These are phyloP conservation scores for Sphenopsis melanotis DNA, from an alignment of 2,797 vertebrate genomes.

Conservation along the genomic window DNA sequence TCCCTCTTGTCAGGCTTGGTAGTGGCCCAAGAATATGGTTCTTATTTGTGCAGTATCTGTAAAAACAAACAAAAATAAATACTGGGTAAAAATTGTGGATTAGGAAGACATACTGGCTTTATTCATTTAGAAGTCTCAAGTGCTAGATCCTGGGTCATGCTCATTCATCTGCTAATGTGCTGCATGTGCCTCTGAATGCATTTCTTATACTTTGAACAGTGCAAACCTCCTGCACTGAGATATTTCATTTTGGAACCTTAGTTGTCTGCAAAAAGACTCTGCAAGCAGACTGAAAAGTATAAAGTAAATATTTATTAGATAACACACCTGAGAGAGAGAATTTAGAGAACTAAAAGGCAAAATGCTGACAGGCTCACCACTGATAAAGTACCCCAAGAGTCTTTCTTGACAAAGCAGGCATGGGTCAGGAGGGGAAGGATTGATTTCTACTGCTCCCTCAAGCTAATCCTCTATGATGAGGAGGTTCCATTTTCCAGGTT, in stretches of 20 bases:
- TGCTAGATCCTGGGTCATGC: background rate
- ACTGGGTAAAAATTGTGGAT: background rate
- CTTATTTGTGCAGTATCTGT: background rate
- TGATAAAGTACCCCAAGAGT: background rate
- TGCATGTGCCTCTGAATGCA: background rate
- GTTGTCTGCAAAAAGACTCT: background rate
- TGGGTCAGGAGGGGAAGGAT: background rate
- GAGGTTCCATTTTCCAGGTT: background rate
- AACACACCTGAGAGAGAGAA: background rate
- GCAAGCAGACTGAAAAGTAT: background rate
- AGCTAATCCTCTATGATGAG: background rate
- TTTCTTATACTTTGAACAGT: background rate
- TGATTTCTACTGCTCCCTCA: background rate
- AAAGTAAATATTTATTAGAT: background rate
- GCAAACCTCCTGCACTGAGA: background rate
- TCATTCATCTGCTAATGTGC: background rate
- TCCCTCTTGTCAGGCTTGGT: background rate
- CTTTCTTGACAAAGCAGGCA: background rate
- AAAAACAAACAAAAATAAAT: background rate
- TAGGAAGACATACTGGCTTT: background rate
- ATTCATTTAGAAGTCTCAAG: background rate
- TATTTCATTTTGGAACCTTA: background rate
- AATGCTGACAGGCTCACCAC: background rate
- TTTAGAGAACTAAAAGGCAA: background rate
- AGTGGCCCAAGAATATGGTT: background rate